These are phyloP conservation scores for Ornithorhynchus anatinus DNA, from an alignment of 2,113 vertebrate genomes.

Conservation along the genomic window DNA sequence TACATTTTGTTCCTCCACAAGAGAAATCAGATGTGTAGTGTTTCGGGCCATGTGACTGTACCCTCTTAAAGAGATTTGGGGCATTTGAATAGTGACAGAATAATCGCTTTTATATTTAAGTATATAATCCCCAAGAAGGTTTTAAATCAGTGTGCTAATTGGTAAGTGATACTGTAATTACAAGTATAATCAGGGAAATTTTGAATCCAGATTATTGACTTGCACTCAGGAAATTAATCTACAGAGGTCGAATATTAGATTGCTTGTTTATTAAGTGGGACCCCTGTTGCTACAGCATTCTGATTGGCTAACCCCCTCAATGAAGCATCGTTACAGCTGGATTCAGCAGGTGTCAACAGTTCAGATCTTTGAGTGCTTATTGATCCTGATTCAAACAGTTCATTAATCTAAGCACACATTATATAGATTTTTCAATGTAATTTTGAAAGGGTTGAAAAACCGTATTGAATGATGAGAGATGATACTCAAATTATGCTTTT, in stretches of 20 bases:
- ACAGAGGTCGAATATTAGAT: constrained; percentile 74
- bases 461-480: constrained; percentile 78
- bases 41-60: constrained; percentile 16
- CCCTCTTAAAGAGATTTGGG: constrained; percentile 44
- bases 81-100: constrained; percentile 57
- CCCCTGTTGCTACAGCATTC: constrained; percentile 71
- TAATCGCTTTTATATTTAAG: constrained; percentile 68
- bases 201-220: constrained; percentile 77
- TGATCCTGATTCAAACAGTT: constrained; percentile 82
- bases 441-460: constrained; percentile 80
- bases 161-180: constrained; percentile 78
- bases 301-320: constrained; percentile 68
- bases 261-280: constrained; percentile 78
- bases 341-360: constrained; percentile 77
- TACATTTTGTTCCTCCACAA: constrained; percentile 21
- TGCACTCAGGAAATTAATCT: constrained; percentile 77
- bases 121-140: constrained; percentile 71
- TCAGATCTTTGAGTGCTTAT: constrained; percentile 74
- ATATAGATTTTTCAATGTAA: constrained; percentile 81
- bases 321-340: constrained; percentile 65
- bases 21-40: constrained; percentile 49
- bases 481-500: constrained; percentile 78
- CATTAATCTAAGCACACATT: constrained; percentile 83
- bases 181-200: constrained; percentile 76
- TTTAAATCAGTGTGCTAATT: constrained; percentile 79